Conservation (phyloP, 1,140 invertebrate species). For the Helicoverpa armigera region DNA sequence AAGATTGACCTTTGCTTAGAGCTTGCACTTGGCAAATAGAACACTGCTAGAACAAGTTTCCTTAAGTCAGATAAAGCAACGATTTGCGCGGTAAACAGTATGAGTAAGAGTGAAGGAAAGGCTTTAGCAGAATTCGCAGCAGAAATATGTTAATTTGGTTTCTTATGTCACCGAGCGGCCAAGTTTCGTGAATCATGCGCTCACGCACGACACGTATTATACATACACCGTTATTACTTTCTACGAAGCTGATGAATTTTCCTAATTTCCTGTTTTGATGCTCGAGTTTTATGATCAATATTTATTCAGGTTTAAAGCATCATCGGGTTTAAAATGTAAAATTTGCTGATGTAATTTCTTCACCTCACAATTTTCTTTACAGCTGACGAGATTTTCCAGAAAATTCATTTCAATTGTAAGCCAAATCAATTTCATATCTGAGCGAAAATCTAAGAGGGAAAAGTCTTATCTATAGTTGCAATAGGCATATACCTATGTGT, state of each 20-base stretch:
- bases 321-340: neutral
- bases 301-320: neutral
- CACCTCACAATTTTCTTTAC: neutral
- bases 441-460: neutral
- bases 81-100: conserved; percentile 64
- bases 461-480: conserved; percentile 16
- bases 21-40: conserved; percentile 39
- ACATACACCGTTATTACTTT: conserved; percentile 83
- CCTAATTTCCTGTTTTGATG: conserved; percentile 47
- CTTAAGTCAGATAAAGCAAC: conserved; percentile 50
- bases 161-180: conserved; percentile 80
- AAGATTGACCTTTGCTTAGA: conserved; percentile 21
- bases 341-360: neutral
- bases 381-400: neutral
- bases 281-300: conserved; percentile 9
- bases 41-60: conserved; percentile 39
- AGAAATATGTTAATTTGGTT: conserved; percentile 81
- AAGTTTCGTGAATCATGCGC: conserved; percentile 81
- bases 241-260: conserved; percentile 67
- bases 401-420: no score
- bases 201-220: conserved; percentile 64
- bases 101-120: conserved; percentile 76
- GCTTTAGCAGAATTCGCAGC: conserved; percentile 63
- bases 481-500: conserved; percentile 14
- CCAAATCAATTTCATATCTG: neutral